Evolutionary conservation across 2,797 vertebrate genomes (phyloP).

Genomic region (Sebastes baramenuke): DNA sequence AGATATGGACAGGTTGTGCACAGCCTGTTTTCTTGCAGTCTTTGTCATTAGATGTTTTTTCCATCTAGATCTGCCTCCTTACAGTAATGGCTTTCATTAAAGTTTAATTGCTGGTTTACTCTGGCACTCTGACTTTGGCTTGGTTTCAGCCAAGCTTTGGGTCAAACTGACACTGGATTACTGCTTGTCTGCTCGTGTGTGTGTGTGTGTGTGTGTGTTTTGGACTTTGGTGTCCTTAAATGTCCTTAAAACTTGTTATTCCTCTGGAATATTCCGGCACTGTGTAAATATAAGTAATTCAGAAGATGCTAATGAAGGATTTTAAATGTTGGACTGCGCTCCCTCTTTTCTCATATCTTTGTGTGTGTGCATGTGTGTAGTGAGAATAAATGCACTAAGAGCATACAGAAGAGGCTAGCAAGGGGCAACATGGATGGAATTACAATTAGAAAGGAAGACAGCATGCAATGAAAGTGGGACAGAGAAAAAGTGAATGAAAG

Average conservation of each 20-base stretch:
- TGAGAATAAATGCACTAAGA: background rate
- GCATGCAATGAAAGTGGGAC: slow-evolving; percentile 43
- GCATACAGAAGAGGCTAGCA: slow-evolving; percentile 21
- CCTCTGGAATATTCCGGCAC: background rate
- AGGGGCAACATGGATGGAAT: slow-evolving; percentile 34
- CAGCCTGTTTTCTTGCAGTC: slow-evolving; percentile 19
- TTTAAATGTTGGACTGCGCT: slow-evolving; percentile 21
- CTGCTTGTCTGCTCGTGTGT: slow-evolving; percentile 10
- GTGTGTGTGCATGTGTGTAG: background rate
- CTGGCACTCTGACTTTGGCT: slow-evolving; percentile 49
- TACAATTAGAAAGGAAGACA: slow-evolving; percentile 20
- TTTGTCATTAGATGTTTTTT: slow-evolving; percentile 49
- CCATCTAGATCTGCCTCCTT: slow-evolving; percentile 48
- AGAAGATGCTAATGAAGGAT: slow-evolving; percentile 27
- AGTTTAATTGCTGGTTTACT: slow-evolving; percentile 64
- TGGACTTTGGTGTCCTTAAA: slow-evolving; percentile 44
- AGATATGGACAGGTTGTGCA: slow-evolving; percentile 12
- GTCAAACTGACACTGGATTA: slow-evolving; percentile 50
- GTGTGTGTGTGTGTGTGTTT: slow-evolving; percentile 1
- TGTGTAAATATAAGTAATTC: slow-evolving; percentile 34
- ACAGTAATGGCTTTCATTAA: slow-evolving; percentile 60
- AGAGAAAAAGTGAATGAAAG: slow-evolving; percentile 36
- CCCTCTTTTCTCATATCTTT: background rate
- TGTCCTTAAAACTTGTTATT: slow-evolving; percentile 40
- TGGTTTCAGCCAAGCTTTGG: slow-evolving; percentile 44